Percentiles rank a stretch among this genome's conserved stretches.
Evolutionary conservation across 2,888 invertebrate genomes (phyloP).

Genomic region (Malacosoma neustria): DNA sequence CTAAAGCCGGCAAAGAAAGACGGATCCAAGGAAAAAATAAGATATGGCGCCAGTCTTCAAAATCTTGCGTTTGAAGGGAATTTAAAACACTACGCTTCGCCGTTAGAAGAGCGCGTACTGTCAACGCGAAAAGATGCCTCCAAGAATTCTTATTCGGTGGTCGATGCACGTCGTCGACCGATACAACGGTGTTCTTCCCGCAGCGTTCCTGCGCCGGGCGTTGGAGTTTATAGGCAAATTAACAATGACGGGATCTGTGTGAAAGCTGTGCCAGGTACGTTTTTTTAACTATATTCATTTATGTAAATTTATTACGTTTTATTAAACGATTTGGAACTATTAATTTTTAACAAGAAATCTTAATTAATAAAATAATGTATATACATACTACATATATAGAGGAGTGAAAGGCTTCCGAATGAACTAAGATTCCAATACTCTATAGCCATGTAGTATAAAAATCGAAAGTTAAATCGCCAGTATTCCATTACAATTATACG

Average conservation of each 20-base stretch:
- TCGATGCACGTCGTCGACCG: constrained; percentile 42
- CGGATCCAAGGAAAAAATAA: constrained; percentile 31
- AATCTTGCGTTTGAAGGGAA: constrained; percentile 51
- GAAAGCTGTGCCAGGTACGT: constrained; percentile 35
- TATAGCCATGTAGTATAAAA: not conserved
- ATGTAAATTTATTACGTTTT: too few species aligned
- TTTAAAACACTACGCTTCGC: constrained; percentile 49
- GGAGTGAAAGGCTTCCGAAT: too few species aligned
- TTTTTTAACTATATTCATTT: too few species aligned
- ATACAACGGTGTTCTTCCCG: constrained; percentile 37
- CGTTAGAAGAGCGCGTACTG: constrained; percentile 30
- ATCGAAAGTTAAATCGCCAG: constrained; percentile 9
- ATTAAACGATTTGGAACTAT: too few species aligned
- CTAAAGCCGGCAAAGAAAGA: constrained; percentile 34
- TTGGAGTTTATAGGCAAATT: constrained; percentile 59
- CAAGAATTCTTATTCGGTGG: constrained; percentile 55
- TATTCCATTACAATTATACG: constrained; percentile 27
- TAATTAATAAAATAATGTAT: too few species aligned
- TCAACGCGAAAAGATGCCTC: constrained; percentile 33
- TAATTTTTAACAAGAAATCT: too few species aligned
- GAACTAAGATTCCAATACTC: too few species aligned
- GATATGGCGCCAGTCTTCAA: constrained; percentile 54
- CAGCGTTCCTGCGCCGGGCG: constrained; percentile 44
- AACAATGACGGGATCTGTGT: constrained; percentile 35
- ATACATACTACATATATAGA: too few species aligned